Evolutionary conservation across 2,888 invertebrate genomes (phyloP), one percentile per base, ranked within the genome.

Genomic region (Herminia tarsipennalis): DNA sequence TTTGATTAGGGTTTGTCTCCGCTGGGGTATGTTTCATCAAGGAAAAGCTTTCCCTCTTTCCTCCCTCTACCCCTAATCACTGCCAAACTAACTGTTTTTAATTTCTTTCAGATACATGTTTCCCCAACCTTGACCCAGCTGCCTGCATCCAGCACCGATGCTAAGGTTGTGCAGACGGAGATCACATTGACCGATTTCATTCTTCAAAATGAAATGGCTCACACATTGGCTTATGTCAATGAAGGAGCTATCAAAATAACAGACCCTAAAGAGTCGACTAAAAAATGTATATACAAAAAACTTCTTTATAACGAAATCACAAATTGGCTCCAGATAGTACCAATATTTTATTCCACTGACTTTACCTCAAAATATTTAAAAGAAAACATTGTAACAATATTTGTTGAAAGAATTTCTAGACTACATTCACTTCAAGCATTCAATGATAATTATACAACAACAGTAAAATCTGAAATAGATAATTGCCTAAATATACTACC

Each of bases 311-410:
- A 42, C 22, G 58, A 61, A 51, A 59, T 81, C 3, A 36, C 49
- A 4, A 56, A 69, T 21, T 84, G 82, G 78, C 46, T 78, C 0
- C 52, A 69, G 34, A 63, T 70, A 5, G 52, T 86, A 34, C 83
- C 78, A 0, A 49, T 73, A 13, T 70, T 70, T 43, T 63, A 49
- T 8, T 37, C 58, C 4, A 17, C 40, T 2, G 53, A 53, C 5
- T 35, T 49, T 10, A 65, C 57, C n/a, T 53, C 58, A 3, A 66
- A 73, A 49, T 50, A 69, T 34, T 35, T 71, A 20, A 75, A 66
- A 49, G 59, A 69, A 4, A 68, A 71, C 22, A 39, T 69, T 5
- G 50, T 78, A 0, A 68, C 72, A 21, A 48, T 70, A 18, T 61
- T 86, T 2, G 61, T 76, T 4, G 65, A 73, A 2, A 73, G 70